These are phyloP conservation scores for Bostrychus sinensis DNA, from an alignment of 2,113 vertebrate species.

Conservation along the genomic window DNA sequence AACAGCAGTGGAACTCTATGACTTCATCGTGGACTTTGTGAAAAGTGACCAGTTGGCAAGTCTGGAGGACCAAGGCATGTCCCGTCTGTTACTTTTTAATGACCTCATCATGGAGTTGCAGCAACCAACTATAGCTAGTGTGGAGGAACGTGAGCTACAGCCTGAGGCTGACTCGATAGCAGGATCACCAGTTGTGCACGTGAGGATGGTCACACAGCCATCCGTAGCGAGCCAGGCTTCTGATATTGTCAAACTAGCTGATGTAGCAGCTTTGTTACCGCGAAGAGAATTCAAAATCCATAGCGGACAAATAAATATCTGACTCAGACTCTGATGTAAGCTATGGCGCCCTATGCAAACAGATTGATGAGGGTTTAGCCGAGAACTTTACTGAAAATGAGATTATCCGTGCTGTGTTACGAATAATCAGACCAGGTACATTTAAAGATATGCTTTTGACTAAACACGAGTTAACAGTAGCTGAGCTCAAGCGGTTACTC, in stretches of 20 bases:
- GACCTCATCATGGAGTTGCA: constrained; percentile 11
- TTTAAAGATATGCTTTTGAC: constrained; percentile 41
- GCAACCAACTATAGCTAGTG: not conserved
- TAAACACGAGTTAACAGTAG: constrained; percentile 26
- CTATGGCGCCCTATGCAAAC: constrained; percentile 19
- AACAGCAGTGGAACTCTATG: constrained; percentile 2
- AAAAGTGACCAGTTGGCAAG: not conserved
- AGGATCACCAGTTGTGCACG: not conserved
- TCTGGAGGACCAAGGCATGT: not conserved
- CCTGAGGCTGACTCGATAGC: not conserved
- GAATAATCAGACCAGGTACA: constrained; percentile 21
- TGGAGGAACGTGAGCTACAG: not conserved
- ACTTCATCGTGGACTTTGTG: constrained; percentile 12
- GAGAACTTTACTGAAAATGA: constrained; percentile 26
- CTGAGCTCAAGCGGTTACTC: constrained; percentile 33
- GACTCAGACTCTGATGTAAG: constrained; percentile 31
- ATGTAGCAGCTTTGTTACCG: constrained; percentile 20
- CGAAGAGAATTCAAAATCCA: constrained; percentile 35
- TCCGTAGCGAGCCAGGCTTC: not conserved
- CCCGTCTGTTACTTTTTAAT: not conserved
- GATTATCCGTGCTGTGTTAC: constrained; percentile 25
- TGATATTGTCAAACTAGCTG: constrained; percentile 13
- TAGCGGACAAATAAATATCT: constrained; percentile 34
- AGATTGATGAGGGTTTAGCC: constrained; percentile 28
- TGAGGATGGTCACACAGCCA: not conserved